phyloP scores from a whole-genome alignment of 2,797 vertebrate genomes.

The Acrocephalus scirpaceus region DNA sequence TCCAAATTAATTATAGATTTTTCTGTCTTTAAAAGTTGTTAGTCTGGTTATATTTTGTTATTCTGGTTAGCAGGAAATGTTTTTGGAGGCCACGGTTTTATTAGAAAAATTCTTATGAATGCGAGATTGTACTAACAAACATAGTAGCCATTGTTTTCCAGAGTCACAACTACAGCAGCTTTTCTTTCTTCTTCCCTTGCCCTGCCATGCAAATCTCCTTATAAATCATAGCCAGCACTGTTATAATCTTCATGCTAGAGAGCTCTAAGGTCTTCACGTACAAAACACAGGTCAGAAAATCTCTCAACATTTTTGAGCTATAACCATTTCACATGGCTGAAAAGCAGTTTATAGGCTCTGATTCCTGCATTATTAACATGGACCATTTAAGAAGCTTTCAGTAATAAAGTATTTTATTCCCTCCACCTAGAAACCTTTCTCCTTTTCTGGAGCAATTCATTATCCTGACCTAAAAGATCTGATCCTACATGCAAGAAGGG shows the following conservation, averaged over 20 bases:
- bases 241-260: neutral
- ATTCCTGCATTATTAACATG: neutral
- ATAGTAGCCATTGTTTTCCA: conserved; percentile 7
- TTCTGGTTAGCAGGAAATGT: neutral
- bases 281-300: conserved; percentile 13
- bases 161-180: neutral
- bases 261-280: neutral
- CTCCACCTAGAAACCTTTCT: neutral
- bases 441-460: neutral
- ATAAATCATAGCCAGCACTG: neutral
- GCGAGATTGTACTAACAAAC: neutral
- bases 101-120: neutral
- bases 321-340: neutral
- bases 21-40: neutral
- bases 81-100: neutral
- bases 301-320: neutral
- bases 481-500: neutral
- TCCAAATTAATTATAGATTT: neutral
- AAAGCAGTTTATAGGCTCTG: conserved; percentile 8
- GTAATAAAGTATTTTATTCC: neutral
- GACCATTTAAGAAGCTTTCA: neutral
- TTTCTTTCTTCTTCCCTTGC: neutral
- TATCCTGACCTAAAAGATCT: neutral
- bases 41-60: neutral
- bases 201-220: neutral